Conservation (phyloP, 2,888 invertebrate species). For the Drosophila merina region DNA sequence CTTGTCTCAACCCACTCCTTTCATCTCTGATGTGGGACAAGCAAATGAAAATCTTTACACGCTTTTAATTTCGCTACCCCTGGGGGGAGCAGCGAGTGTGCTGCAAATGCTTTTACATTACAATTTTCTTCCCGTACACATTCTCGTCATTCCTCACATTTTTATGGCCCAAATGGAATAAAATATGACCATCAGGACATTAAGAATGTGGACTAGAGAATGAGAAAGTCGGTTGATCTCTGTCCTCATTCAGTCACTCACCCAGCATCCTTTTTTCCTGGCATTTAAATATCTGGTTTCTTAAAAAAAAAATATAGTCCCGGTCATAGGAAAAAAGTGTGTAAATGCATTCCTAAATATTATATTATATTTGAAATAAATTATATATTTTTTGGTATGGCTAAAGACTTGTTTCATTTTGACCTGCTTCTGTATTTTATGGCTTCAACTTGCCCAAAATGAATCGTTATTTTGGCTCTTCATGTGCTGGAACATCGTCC, state of each 20-base stretch:
- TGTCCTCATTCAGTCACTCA: background rate
- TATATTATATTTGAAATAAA: background rate
- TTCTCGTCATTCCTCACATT: slow-evolving; percentile 25
- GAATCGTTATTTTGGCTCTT: slow-evolving; percentile 80
- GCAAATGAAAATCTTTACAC: slow-evolving; percentile 71
- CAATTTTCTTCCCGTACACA: slow-evolving; percentile 7
- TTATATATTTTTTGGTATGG: no score
- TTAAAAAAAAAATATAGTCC: background rate
- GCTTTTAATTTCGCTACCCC: slow-evolving; percentile 68
- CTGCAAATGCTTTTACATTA: slow-evolving; percentile 49
- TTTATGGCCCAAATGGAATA: slow-evolving; percentile 69
- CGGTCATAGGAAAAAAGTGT: background rate
- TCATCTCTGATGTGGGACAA: slow-evolving; percentile 1
- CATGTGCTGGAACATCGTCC: slow-evolving; percentile 42
- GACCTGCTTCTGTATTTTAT: slow-evolving; percentile 71
- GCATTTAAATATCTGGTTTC: background rate
- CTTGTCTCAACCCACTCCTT: background rate
- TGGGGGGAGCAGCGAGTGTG: slow-evolving; percentile 52
- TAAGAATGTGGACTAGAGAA: slow-evolving; percentile 15
- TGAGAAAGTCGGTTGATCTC: background rate
- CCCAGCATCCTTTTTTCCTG: background rate
- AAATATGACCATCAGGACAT: slow-evolving; percentile 40
- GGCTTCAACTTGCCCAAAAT: slow-evolving; percentile 81
- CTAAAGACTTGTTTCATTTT: background rate
- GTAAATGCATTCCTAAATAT: background rate